A percentile compares a stretch with the other conserved stretches of the same genome.
These are phyloP conservation scores for Oreonectes daqikongensis DNA, from an alignment of 2,797 vertebrate genomes.

Conservation along the genomic window DNA sequence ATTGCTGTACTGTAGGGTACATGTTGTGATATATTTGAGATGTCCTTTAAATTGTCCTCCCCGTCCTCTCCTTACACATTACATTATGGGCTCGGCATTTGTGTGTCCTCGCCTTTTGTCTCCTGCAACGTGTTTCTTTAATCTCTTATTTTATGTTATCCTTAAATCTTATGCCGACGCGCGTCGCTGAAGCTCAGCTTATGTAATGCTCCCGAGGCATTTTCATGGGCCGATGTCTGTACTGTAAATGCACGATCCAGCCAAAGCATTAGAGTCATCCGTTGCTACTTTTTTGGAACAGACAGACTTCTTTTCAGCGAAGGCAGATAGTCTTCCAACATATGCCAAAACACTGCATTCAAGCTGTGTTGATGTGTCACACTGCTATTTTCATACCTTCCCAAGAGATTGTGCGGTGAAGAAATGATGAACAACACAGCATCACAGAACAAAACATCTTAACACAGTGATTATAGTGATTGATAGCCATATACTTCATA, in stretches of 20 bases:
- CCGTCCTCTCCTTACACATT: background rate
- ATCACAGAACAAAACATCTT: conserved; percentile 37
- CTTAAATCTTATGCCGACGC: conserved; percentile 35
- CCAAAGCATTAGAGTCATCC: conserved; percentile 36
- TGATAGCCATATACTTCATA: conserved; percentile 6
- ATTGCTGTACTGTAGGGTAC: background rate
- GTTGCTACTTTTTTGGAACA: conserved; percentile 38
- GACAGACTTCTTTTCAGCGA: conserved; percentile 31
- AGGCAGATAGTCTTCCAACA: conserved; percentile 9
- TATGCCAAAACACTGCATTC: conserved; percentile 51
- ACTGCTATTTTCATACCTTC: conserved; percentile 48
- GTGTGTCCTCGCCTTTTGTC: conserved; percentile 24
- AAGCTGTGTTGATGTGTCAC: conserved; percentile 47
- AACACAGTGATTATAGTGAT: conserved; percentile 25
- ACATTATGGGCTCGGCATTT: conserved; percentile 12
- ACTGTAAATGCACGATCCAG: conserved; percentile 43
- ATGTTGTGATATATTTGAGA: background rate
- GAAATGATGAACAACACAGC: conserved; percentile 44
- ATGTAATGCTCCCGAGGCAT: conserved; percentile 40
- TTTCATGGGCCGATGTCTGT: conserved; percentile 40
- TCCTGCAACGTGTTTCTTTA: conserved; percentile 31
- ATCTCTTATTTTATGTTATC: conserved; percentile 50
- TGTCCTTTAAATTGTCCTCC: conserved; percentile 4
- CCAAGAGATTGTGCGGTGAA: conserved; percentile 45
- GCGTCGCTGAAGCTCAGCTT: conserved; percentile 34